Base-by-base conservation (phyloP, 1,140 invertebrate genomes). In the Nebria ingens region DNA sequence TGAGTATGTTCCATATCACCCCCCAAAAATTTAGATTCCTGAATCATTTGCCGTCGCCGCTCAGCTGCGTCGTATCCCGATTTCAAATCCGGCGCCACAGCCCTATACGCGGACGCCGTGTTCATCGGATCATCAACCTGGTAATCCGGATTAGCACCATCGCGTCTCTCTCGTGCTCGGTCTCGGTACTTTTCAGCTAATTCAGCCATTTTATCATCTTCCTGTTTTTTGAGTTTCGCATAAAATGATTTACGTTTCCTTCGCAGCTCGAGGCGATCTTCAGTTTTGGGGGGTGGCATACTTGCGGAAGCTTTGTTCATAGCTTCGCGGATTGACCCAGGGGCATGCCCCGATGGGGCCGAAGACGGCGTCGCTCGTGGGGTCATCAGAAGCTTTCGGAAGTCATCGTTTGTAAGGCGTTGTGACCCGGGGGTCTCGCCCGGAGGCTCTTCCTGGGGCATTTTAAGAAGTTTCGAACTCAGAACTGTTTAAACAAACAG, bases 1-100 rank as follows among this genome's bases (percentile, higher is more conserved):
- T 99, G 97, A 72, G 97, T 99, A 66, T 99, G 97, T 62, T 98
- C 95, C 89, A 99, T 98, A 72, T 99, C 97, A 83, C 97, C 97
- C 69, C 97, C 97, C 75, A 99, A 89, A 75, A 95, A 99, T 76
- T 99, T 99, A 0, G 97, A 99, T 72, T 99, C 95, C 72, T 98
- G 93, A 69, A 99, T 99, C 76, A 97, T 85, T 68, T 97, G 91
- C 25, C 93, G 81, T 38, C 96, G 78, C 45, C 93, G 78, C 73
- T 98, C 94, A n/a, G 95, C 95, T 22, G 93, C 93, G 77, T 97
- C 94, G 66, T 93, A 80, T 51, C 89, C 87, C 34, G 91, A 91
- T 69, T 97, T 96, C 6, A 92, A 68, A 75, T 97, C 94, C 1
- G 94, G 94, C 1, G 93, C 95, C 0, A 98, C 94, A 23, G 96